phyloP scores from a whole-genome alignment of 2,888 invertebrate genomes.

The Dolomedes plantarius region DNA sequence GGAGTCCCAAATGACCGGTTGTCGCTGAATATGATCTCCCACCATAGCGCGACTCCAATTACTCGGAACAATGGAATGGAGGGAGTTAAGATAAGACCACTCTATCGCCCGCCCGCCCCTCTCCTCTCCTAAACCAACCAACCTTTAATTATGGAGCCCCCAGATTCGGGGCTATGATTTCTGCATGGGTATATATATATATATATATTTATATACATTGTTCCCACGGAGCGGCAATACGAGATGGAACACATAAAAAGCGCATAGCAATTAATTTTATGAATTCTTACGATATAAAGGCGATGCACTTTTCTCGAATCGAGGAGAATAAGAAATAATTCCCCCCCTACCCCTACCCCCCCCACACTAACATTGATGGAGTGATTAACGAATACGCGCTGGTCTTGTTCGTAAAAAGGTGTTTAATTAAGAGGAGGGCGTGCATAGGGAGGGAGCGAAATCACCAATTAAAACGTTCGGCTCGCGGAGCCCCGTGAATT shows the following conservation, averaged over 20 bases:
- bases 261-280: background rate
- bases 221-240: background rate
- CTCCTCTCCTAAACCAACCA: background rate
- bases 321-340: background rate
- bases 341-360: background rate
- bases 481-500: background rate
- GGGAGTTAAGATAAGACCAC: background rate
- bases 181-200: no score
- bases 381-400: background rate
- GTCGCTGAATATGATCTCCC: conserved; percentile 23
- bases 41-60: conserved; percentile 39
- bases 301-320: background rate
- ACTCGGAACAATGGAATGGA: conserved; percentile 54
- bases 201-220: background rate
- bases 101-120: background rate
- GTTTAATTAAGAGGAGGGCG: background rate
- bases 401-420: background rate
- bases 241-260: background rate
- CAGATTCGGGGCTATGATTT: background rate
- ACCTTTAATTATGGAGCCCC: conserved; percentile 33
- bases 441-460: background rate
- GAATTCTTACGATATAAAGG: background rate
- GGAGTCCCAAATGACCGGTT: conserved; percentile 48
- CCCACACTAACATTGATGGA: no score
- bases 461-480: conserved; percentile 12